A percentile compares a stretch with the other conserved stretches of the same genome.
Conservation (phyloP, 2,113 vertebrate species). For the Procavia capensis region DNA sequence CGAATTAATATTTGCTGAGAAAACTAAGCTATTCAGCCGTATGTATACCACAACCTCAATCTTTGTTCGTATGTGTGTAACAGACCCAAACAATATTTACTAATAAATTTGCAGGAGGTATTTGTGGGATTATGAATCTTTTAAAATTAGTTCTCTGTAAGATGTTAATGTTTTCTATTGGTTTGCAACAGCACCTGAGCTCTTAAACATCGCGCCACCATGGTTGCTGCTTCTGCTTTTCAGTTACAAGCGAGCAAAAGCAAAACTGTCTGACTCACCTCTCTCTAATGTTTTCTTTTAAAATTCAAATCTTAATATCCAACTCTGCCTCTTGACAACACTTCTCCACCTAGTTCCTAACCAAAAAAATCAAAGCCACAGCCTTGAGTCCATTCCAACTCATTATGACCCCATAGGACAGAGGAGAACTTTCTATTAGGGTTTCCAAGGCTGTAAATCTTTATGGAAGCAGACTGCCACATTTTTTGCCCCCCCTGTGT, state of each 20-base stretch:
- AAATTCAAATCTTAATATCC: neutral
- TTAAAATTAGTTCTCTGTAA: slow-evolving; percentile 35
- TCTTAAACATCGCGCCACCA: too few species aligned
- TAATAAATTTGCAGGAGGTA: neutral
- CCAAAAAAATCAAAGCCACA: too few species aligned
- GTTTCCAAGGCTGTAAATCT: too few species aligned
- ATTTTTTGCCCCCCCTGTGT: too few species aligned
- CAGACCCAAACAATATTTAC: neutral
- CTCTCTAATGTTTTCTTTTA: neutral
- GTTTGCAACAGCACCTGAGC: too few species aligned
- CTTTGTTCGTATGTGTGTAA: neutral
- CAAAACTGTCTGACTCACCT: neutral
- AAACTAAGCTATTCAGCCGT: neutral
- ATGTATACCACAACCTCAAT: neutral
- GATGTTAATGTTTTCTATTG: neutral
- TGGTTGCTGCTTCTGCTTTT: neutral
- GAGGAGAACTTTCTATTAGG: too few species aligned
- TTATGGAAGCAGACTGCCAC: too few species aligned
- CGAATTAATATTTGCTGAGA: neutral
- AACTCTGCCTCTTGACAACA: rapidly evolving
- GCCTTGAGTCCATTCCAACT: neutral
- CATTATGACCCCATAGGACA: neutral
- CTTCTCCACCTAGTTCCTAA: too few species aligned
- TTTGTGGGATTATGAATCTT: neutral
- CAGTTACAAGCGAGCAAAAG: neutral